Conservation (phyloP, 2,113 vertebrate species). For the Lamprotornis superbus region DNA sequence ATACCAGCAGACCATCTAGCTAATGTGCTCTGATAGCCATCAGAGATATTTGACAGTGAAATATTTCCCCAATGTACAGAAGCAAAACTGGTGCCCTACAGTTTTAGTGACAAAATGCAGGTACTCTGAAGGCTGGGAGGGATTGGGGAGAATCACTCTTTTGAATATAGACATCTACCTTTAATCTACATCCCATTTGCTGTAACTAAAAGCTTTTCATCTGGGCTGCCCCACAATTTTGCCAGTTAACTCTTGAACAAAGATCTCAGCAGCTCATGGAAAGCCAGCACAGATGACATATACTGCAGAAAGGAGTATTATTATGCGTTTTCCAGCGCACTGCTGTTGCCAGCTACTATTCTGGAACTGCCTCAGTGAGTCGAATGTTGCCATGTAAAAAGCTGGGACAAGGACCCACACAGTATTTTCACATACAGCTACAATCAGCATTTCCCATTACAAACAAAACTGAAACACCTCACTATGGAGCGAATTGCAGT, state of each 20-base stretch:
- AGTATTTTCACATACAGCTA: not conserved
- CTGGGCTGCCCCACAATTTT: not conserved
- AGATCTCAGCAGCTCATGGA: not conserved
- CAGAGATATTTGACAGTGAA: not conserved
- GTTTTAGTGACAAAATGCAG: not conserved
- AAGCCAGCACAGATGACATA: not conserved
- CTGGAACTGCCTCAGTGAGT: not conserved
- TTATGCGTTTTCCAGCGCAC: not conserved
- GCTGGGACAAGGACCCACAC: not conserved
- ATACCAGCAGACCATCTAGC: not conserved
- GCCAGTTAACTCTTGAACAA: not conserved
- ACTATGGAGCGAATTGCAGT: not conserved
- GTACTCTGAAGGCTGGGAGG: not conserved
- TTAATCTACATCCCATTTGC: not conserved
- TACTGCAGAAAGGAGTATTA: not conserved
- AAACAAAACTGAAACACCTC: not conserved
- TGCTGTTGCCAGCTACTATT: not conserved
- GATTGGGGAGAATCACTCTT: not conserved
- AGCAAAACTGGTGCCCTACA: not conserved
- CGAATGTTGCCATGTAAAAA: not conserved
- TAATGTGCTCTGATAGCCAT: not conserved
- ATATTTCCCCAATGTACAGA: not conserved
- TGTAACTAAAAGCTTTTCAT: not conserved
- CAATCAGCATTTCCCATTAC: not conserved
- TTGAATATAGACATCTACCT: not conserved